Conservation (phyloP, 2,113 vertebrate genomes). For the Bubalus kerabau region DNA sequence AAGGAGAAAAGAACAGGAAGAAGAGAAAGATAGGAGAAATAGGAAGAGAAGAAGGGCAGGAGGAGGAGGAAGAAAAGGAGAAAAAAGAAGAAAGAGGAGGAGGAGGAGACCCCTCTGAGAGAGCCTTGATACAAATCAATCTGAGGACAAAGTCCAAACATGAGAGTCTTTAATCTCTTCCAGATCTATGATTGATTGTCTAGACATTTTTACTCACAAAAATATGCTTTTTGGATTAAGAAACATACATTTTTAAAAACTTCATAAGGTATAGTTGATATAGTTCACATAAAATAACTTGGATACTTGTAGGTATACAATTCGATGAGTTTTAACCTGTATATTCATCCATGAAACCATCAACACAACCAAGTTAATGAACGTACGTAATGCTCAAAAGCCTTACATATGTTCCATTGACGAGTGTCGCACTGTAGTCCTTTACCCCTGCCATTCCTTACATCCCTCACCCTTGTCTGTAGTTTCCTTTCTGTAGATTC, state of each 20-base stretch:
- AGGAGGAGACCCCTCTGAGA: not conserved
- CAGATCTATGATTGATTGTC: not conserved
- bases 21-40: not conserved
- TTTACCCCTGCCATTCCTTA: not conserved
- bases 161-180: not conserved
- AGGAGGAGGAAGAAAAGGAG: not conserved
- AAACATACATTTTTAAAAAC: not conserved
- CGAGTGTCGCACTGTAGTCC: not conserved
- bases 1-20: not conserved
- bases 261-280: not conserved
- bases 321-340: not conserved
- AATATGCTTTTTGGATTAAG: not conserved
- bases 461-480: not conserved
- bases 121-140: not conserved
- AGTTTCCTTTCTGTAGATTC: not conserved
- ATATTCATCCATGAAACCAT: not conserved
- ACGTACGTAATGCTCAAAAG: not conserved
- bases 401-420: not conserved
- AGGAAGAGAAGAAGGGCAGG: not conserved
- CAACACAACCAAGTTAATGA: not conserved
- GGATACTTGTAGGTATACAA: not conserved
- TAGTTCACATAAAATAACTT: not conserved
- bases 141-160: not conserved
- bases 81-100: not conserved
- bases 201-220: not conserved